Base-by-base conservation (phyloP, 2,797 vertebrate species). In the Epinephelus malabaricus region DNA sequence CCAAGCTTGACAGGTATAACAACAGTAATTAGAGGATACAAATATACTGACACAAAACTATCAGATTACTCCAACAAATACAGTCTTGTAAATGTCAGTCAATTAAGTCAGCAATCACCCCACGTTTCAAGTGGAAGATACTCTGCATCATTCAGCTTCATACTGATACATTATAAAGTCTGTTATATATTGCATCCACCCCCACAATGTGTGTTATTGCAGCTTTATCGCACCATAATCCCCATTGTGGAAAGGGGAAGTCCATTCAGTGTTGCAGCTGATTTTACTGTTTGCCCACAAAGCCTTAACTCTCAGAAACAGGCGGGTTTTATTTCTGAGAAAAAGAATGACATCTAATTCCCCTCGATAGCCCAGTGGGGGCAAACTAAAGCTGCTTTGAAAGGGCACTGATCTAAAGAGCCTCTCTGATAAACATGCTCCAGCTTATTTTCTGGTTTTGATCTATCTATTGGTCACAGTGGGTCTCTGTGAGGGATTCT, bases 331-430 rank as follows among this genome's bases (percentile, higher is more conserved):
- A 87, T 89, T 89, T 90, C 79, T 51, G 59, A 78, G 73, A 77
- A 92, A 90, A 87, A 89, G 83, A 89, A 93, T 86, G 89, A 88
- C 89, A 90, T 92, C 88, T 89, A 93, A 94, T 95, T 94, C 91
- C 86, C 84, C 78, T 82, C 69, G 11, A 86, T 77, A 88, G 84
- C 85, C 91, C 91, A 86, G 87, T 82, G 92, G 87, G 78, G 78
- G 65, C 55, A 73, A 86, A 82, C 63, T 86, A 91, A 94, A 95
- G 93, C 93, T 86, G 92, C 90, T 92, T 90, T 93, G 87, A 92
- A 93, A 94, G 88, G 88, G 85, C 86, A 85, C 79, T 80, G 84
- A 92, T 93, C 86, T 88, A 89, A 91, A 87, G 85, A 86, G 90
- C 81, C 89, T 83, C 81, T 67, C 65, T 85, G 85, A 89, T 92